Evolutionary conservation across 2,113 vertebrate species (phyloP).

Genomic region (Cyprinus carpio): DNA sequence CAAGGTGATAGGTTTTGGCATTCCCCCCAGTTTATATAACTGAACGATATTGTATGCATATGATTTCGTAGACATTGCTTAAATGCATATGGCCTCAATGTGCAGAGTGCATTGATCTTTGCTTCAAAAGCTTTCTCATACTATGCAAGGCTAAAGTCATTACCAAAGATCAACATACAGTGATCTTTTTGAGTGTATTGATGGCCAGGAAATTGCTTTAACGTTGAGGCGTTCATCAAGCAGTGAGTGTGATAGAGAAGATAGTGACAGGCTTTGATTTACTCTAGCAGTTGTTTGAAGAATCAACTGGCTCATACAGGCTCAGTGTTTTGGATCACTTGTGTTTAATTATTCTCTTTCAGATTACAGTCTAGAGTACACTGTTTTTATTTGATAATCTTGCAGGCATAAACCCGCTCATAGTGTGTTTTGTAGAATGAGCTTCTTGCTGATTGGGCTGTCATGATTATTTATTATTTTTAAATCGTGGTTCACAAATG

Average conservation of each 20-base stretch:
- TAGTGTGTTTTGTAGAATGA: background rate
- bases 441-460: background rate
- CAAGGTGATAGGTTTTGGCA: background rate
- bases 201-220: conserved; percentile 1
- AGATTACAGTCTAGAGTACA: background rate
- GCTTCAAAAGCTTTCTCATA: background rate
- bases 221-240: background rate
- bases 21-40: no score
- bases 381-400: background rate
- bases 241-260: no score
- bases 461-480: background rate
- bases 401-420: background rate
- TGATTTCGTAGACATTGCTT: background rate
- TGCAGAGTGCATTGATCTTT: background rate
- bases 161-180: background rate
- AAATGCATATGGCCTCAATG: background rate
- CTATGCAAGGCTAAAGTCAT: background rate
- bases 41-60: no score
- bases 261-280: conserved; percentile 17
- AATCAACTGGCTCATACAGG: conserved; percentile 1
- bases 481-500: no score
- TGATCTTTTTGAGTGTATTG: conserved; percentile 3
- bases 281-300: conserved; percentile 11
- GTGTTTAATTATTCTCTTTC: background rate
- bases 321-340: background rate